Percentiles rank a stretch among this genome's conserved stretches.
phyloP scores from a whole-genome alignment of 53 echinoderm and acorn worm species.

The Luidia sarsii region DNA sequence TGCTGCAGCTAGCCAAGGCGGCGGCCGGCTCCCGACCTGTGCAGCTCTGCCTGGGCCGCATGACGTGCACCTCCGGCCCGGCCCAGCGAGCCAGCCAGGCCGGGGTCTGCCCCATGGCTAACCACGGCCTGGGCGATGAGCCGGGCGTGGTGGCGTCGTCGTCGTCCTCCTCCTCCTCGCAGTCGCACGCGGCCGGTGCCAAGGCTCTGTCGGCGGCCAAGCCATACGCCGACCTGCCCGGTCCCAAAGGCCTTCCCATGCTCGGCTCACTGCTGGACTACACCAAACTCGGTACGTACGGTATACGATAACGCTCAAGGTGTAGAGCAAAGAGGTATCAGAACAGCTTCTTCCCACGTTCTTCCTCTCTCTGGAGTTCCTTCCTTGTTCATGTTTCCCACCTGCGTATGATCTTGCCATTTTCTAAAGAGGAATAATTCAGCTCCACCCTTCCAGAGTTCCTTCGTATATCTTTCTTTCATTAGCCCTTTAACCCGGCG shows the following conservation, averaged over 20 bases:
- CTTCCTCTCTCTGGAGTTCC: no score
- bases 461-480: no score
- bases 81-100: constrained; percentile 12
- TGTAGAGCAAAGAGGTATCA: no score
- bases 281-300: constrained; percentile 75
- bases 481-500: no score
- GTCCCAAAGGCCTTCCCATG: constrained; percentile 90
- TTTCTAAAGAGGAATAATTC: no score
- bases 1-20: constrained; percentile 34
- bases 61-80: constrained; percentile 44
- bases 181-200: background rate
- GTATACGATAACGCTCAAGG: no score
- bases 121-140: constrained; percentile 3
- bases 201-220: constrained; percentile 37
- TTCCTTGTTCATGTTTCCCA: no score
- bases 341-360: no score
- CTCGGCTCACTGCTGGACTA: constrained; percentile 93
- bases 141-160: background rate
- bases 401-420: no score
- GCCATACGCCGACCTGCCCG: constrained; percentile 85
- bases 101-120: constrained; percentile 35
- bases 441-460: no score
- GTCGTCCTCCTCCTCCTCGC: background rate
- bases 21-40: constrained; percentile 43
- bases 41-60: constrained; percentile 24